A percentile compares a stretch with the other conserved stretches of the same genome.
Evolutionary conservation across 2,113 vertebrate genomes (phyloP).

Genomic region (Columba janthina): DNA sequence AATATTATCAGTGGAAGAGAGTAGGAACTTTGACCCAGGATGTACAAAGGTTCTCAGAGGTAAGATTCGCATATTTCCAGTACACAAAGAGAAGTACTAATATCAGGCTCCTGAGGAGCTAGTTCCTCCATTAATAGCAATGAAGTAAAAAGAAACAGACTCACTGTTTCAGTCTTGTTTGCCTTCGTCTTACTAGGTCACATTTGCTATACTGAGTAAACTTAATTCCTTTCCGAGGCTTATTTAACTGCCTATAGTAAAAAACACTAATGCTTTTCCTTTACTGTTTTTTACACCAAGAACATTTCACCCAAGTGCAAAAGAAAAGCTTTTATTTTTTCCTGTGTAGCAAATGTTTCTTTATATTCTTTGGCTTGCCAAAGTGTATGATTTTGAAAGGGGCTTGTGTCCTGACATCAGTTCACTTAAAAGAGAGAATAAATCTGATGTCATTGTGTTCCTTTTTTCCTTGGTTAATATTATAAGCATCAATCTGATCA

Average conservation of each 20-base stretch:
- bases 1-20: slow-evolving; percentile 91
- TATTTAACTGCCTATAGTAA: not conserved
- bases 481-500: not conserved
- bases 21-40: slow-evolving; percentile 98
- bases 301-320: not conserved
- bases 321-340: not conserved
- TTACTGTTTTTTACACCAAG: not conserved
- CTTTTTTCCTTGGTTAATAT: not conserved
- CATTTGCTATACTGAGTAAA: not conserved
- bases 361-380: not conserved
- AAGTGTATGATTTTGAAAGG: not conserved
- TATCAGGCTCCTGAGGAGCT: not conserved
- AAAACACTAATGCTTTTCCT: not conserved
- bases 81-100: not conserved
- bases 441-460: not conserved
- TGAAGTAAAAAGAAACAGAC: not conserved
- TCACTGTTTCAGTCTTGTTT: not conserved
- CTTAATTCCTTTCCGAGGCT: not conserved
- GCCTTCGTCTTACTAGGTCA: not conserved
- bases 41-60: slow-evolving; percentile 98
- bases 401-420: not conserved
- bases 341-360: not conserved
- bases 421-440: not conserved
- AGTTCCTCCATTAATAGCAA: not conserved
- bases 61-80: slow-evolving; percentile 61